Percentiles rank a stretch among this genome's conserved stretches.
Conservation (phyloP, 2,797 vertebrate species). For the Molossus molossus region DNA sequence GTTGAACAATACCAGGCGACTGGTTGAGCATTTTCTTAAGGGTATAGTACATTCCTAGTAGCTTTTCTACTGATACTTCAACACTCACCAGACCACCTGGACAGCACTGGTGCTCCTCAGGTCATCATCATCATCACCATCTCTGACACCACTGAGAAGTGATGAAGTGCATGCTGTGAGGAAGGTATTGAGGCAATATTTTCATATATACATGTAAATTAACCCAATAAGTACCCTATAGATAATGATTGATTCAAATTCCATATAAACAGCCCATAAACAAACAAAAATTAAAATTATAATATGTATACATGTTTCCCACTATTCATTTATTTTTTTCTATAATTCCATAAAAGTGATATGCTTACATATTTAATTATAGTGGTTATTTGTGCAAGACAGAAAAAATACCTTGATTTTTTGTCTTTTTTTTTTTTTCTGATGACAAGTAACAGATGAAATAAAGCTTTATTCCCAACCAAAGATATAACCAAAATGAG, state of each 20-base stretch:
- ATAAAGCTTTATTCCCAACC: background rate
- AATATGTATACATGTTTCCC: background rate
- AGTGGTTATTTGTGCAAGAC: background rate
- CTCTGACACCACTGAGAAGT: background rate
- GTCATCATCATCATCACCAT: background rate
- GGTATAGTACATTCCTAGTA: background rate
- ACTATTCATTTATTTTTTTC: background rate
- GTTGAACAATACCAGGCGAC: background rate
- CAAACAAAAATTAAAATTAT: background rate
- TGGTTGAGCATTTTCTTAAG: background rate
- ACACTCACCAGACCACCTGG: background rate
- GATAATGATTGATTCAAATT: background rate
- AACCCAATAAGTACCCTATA: background rate
- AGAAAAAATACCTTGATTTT: background rate
- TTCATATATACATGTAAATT: background rate
- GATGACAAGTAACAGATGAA: background rate
- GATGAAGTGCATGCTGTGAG: background rate
- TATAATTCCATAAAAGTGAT: background rate
- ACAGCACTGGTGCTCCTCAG: background rate
- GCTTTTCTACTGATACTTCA: background rate
- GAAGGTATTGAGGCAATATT: background rate
- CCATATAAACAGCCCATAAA: background rate
- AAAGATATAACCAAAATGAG: background rate
- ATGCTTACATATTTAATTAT: background rate
- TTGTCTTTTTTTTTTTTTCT: constrained; percentile 47